These are phyloP conservation scores for Tympanoctomys barrerae DNA, from an alignment of 2,797 vertebrate genomes.

Conservation along the genomic window DNA sequence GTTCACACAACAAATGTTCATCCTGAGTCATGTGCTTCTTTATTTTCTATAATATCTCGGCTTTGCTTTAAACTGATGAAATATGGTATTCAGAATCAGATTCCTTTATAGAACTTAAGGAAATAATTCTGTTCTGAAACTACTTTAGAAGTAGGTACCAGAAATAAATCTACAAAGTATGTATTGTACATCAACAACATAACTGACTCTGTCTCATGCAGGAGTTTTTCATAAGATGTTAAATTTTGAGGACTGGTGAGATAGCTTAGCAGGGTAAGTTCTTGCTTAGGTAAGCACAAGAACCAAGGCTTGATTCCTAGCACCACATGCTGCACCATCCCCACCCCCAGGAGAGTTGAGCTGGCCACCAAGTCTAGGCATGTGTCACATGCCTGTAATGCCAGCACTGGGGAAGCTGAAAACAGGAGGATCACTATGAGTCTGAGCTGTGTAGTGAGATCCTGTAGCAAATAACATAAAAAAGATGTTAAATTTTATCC, in stretches of 20 bases:
- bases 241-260: not conserved
- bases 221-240: not conserved
- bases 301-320: too few relatives aligned
- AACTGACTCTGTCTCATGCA: not conserved
- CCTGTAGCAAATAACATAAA: too few relatives aligned
- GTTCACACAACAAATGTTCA: not conserved
- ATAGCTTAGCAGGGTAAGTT: too few relatives aligned
- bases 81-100: not conserved
- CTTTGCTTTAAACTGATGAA: not conserved
- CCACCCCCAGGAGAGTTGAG: too few relatives aligned
- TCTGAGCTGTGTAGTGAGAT: too few relatives aligned
- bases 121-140: constrained; percentile 10
- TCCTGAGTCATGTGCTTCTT: not conserved
- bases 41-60: not conserved
- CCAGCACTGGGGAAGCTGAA: too few relatives aligned
- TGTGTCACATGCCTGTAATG: too few relatives aligned
- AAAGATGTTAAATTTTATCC: constrained; percentile 13
- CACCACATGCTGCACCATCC: too few relatives aligned
- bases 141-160: not conserved
- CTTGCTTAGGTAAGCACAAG: too few relatives aligned
- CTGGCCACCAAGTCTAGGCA: too few relatives aligned
- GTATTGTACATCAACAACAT: not conserved
- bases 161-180: not conserved
- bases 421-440: too few relatives aligned
- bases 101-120: not conserved